Evolutionary conservation across 35 echinoderm and acorn worm genomes (phyloP).

Genomic region (Lytechinus pictus): DNA sequence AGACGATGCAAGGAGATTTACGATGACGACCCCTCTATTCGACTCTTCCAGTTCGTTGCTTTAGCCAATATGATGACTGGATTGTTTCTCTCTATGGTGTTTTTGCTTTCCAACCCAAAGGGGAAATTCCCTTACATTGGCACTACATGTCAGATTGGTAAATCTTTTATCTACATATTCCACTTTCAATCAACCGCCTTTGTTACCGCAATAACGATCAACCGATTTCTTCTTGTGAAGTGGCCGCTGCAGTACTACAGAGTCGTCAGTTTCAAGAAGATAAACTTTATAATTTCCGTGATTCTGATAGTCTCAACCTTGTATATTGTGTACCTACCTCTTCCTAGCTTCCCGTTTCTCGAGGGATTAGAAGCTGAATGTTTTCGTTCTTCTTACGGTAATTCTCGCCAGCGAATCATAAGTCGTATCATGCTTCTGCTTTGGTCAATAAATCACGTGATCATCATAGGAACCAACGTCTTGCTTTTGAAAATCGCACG

Average conservation of each 20-base stretch:
- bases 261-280: background rate
- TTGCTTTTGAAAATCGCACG: background rate
- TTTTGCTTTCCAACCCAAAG: background rate
- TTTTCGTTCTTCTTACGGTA: background rate
- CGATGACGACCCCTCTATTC: background rate
- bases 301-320: background rate
- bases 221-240: background rate
- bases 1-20: background rate
- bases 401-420: background rate
- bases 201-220: background rate
- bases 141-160: background rate
- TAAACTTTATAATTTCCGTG: background rate
- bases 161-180: background rate
- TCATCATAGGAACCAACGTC: background rate
- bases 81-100: background rate
- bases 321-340: background rate
- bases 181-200: background rate
- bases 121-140: background rate
- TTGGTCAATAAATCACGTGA: background rate
- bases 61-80: background rate
- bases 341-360: background rate
- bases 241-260: conserved; percentile 1
- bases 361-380: background rate
- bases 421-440: background rate
- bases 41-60: background rate